phyloP scores from a whole-genome alignment of 2,888 invertebrate genomes.

The Drosophila longiperda region DNA sequence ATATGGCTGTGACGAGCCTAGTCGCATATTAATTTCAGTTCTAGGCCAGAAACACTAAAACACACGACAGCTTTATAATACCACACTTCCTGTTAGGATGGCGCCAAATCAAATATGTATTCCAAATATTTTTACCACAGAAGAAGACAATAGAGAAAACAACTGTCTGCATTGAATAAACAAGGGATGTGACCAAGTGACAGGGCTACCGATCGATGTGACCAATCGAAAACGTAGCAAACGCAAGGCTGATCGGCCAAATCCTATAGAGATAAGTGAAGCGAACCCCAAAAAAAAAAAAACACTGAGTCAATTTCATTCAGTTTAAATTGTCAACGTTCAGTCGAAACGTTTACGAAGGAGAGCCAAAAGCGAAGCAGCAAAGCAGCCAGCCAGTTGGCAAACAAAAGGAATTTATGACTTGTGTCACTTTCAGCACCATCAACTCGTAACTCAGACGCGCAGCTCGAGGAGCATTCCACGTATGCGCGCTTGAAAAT shows the following conservation, averaged over 20 bases:
- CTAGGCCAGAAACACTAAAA: constrained; percentile 22
- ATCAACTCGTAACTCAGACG: constrained; percentile 81
- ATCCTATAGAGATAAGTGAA: constrained; percentile 53
- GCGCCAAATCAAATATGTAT: constrained; percentile 62
- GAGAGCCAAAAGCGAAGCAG: not conserved
- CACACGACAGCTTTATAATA: constrained; percentile 50
- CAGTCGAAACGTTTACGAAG: constrained; percentile 13
- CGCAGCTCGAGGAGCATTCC: constrained; percentile 64
- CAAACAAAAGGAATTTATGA: constrained; percentile 80
- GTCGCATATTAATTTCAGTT: constrained; percentile 34
- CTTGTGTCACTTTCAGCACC: constrained; percentile 82
- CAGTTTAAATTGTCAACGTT: constrained; percentile 71
- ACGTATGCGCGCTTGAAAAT: constrained; percentile 78
- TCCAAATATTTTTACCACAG: constrained; percentile 51
- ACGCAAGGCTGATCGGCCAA: constrained; percentile 58
- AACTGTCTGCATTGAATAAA: constrained; percentile 66
- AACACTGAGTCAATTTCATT: constrained; percentile 71
- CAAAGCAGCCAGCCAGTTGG: constrained; percentile 29
- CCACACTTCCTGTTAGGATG: constrained; percentile 66
- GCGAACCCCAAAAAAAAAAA: constrained; percentile 5
- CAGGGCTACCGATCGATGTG: constrained; percentile 73
- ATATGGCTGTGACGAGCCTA: constrained; percentile 1
- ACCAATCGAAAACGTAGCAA: constrained; percentile 66
- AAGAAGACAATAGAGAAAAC: constrained; percentile 18
- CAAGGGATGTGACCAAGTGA: constrained; percentile 65